Evolutionary conservation across 1,140 invertebrate genomes (phyloP).

Genomic region (silkworm (Bombyx mori)): ASM3026992v2 NC_085123.1:14862501-14863000

Average conservation of each 20-base stretch:
- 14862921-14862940: conserved; percentile 86
- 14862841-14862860: too few relatives aligned
- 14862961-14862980: conserved; percentile 77
- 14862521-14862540: too few relatives aligned
- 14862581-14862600: conserved; percentile 72
- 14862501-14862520: too few relatives aligned
- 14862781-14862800: background rate
- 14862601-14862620: conserved; percentile 91
- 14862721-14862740: conserved; percentile 9
- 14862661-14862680: conserved; percentile 80
- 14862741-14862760: background rate
- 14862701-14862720: conserved; percentile 78
- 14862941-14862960: conserved; percentile 95
- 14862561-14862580: conserved; percentile 73
- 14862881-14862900: background rate
- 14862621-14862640: conserved; percentile 85
- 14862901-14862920: conserved; percentile 75
- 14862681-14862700: conserved; percentile 92
- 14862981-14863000: conserved; percentile 78
- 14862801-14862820: too few relatives aligned
- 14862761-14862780: too few relatives aligned
- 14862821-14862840: too few relatives aligned
- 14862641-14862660: conserved; percentile 49
- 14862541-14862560: background rate
- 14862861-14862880: too few relatives aligned